These are phyloP conservation scores for Dascillus cervinus DNA, from an alignment of 2,888 invertebrate genomes.

Conservation along the genomic window DNA sequence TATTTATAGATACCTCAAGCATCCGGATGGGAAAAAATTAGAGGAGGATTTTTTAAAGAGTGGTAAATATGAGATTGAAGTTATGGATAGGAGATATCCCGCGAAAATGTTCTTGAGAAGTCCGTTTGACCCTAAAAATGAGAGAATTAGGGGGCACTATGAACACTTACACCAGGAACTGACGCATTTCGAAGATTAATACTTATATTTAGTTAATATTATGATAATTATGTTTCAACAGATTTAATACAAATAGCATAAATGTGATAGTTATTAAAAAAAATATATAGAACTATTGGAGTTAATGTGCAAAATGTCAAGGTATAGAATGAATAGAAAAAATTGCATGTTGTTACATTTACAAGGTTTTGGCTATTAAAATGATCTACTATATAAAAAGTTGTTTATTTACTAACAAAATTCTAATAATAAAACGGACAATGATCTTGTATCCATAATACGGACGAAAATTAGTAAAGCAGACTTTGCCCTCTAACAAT, in stretches of 20 bases:
- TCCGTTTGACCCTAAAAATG: slow-evolving; percentile 75
- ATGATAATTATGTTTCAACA: slow-evolving; percentile 11
- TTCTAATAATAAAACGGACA: too few species aligned
- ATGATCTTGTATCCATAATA: too few species aligned
- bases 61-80: slow-evolving; percentile 74
- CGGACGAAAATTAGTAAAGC: too few species aligned
- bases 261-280: too few species aligned
- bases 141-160: slow-evolving; percentile 65
- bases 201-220: slow-evolving; percentile 1
- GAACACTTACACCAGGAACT: slow-evolving; percentile 41
- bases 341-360: too few species aligned
- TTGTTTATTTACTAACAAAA: too few species aligned
- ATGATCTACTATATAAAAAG: too few species aligned
- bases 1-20: slow-evolving; percentile 46
- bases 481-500: too few species aligned
- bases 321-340: too few species aligned
- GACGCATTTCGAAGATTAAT: slow-evolving; percentile 41
- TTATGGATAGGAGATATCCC: slow-evolving; percentile 64
- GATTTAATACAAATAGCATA: slow-evolving; percentile 10
- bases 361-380: too few species aligned
- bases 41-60: slow-evolving; percentile 58
- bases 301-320: too few species aligned
- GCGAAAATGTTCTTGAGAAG: slow-evolving; percentile 64
- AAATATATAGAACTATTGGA: too few species aligned
- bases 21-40: slow-evolving; percentile 52